Evolutionary conservation across 1,140 invertebrate genomes (phyloP), one percentile per base, ranked within the genome.

Genomic region (Trichogramma pretiosum): DNA sequence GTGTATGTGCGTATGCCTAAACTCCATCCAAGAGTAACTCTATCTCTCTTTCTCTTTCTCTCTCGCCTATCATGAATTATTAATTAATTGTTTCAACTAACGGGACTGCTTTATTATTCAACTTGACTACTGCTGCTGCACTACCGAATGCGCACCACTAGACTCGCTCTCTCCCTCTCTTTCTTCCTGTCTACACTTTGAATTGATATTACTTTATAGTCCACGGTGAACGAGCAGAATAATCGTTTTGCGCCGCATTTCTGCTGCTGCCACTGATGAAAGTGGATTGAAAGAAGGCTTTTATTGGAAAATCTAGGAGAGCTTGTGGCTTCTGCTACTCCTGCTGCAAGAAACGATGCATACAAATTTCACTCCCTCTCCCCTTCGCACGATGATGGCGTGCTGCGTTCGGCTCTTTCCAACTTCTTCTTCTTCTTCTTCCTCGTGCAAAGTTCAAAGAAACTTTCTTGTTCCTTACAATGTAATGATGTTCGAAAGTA

Each of bases 11-110:
- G 38, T 50, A 41, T 38, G 34, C 38, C 28, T 44, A 9, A 33
- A 11, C 23, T 43, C 30, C 36, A 44, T 43, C 41, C 46, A 37
- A 19, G 28, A 44, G 26, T 35, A 39, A 35, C 48, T 22, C 39
- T 41, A 41, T 55, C 52, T 32, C 50, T 52, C 52, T 43, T 41
- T 62, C 63, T 58, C 59, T 17, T 58, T 63, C 62, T 59, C 58
- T 28, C 58, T 64, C 60, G 57, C 60, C 64, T 70, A 68, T 69
- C 70, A 71, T 72, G 70, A 72, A 72, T 72, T 72, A 72, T 72
- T 72, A 71, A 72, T 72, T 71, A 71, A 71, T 72, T 71, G 70
- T 72, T 70, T 72, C 67, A 69, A 67, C 66, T 69, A 67, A 68
- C 61, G 58, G 63, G 63, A 55, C 52, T 67, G 61, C 63, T 71